Percentiles rank a stretch among this genome's conserved stretches.
These are phyloP conservation scores for Rhombomys opimus DNA, from an alignment of 2,113 vertebrate genomes.

Conservation along the genomic window DNA sequence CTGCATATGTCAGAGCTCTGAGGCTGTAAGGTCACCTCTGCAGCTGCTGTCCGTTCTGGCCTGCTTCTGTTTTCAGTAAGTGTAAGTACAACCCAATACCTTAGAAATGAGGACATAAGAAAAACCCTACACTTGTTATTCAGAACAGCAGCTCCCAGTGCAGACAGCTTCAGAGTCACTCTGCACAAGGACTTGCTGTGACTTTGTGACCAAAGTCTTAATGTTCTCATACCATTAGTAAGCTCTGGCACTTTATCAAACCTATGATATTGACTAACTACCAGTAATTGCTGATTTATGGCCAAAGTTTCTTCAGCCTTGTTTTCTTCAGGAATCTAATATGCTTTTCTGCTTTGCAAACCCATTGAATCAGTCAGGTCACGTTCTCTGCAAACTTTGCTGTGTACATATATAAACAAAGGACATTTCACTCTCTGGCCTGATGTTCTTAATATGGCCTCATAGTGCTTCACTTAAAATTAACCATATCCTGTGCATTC, in stretches of 20 bases:
- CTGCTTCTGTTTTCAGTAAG: conserved; percentile 72
- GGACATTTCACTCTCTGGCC: conserved; percentile 40
- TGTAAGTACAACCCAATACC: conserved; percentile 56
- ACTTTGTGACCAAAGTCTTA: conserved; percentile 76
- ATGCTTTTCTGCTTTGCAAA: conserved; percentile 74
- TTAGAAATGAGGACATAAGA: conserved; percentile 63
- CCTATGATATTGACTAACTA: conserved; percentile 75
- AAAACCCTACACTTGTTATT: conserved; percentile 76
- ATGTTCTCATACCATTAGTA: conserved; percentile 80
- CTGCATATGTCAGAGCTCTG: conserved; percentile 67
- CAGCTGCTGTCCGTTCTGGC: conserved; percentile 40
- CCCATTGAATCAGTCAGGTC: conserved; percentile 48
- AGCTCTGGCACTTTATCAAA: conserved; percentile 75
- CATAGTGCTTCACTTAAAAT: neutral
- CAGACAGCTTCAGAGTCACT: conserved; percentile 69
- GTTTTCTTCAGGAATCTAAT: conserved; percentile 66
- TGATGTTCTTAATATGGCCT: conserved; percentile 13
- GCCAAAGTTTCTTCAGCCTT: conserved; percentile 63
- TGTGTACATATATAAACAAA: conserved; percentile 53
- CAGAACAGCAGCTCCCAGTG: conserved; percentile 61
- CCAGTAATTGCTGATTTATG: conserved; percentile 80
- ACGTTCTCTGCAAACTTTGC: conserved; percentile 57
- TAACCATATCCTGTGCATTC: neutral
- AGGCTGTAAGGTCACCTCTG: conserved; percentile 30
- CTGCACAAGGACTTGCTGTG: conserved; percentile 73